Evolutionary conservation across 2,888 invertebrate genomes (phyloP), one percentile per base, ranked within the genome.

Genomic region (Norana najaformis): DNA sequence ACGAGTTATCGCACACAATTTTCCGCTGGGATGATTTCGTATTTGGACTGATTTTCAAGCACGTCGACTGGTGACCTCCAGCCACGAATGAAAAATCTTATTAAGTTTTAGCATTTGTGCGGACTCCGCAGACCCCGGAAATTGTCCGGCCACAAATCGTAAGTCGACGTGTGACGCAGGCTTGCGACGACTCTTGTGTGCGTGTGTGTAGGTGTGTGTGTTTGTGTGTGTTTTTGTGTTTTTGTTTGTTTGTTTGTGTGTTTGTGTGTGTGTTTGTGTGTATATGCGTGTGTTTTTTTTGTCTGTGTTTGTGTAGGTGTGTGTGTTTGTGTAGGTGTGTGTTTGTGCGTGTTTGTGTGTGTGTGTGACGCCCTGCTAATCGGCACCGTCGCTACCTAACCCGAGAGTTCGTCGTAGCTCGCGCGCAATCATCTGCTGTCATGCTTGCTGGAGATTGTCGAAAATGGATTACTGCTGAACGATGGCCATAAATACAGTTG

Each of bases 401-500:
- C 53, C 53, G 53, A 30, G 53, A 23, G 53, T 53, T 53, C 30
- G 53, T 53, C 53, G 30, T 53, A 23, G 30, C 53, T n/a, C 5
- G 30, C 53, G 53, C 13, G 53, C 53, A 53, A 53, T 53, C 53
- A 53, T 53, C 69, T 69, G n/a, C 69, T 69, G 69, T 69, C 69
- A 69, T 69, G 69, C 69, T 69, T n/a, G 69, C 69, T n/a, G 69
- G n/a, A 69, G 69, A 69, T 69, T 69, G 69, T 69, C 69, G 69
- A 69, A 69, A 69, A 69, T 69, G 69, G 69, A 69, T 69, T 69
- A 69, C 69, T n/a, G 13, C 23, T 8, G 69, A 30, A 30, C 69
- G 69, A 69, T 0, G 69, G 69, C 30, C n/a, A 13, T n/a, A n/a
- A 69, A n/a, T 30, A 30, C n/a, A n/a, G 69, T 69, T 69, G 1